A percentile compares a stretch with the other conserved stretches of the same genome.
These are phyloP conservation scores for Pardalotus punctatus DNA, from an alignment of 2,113 vertebrate species.

Conservation along the genomic window DNA sequence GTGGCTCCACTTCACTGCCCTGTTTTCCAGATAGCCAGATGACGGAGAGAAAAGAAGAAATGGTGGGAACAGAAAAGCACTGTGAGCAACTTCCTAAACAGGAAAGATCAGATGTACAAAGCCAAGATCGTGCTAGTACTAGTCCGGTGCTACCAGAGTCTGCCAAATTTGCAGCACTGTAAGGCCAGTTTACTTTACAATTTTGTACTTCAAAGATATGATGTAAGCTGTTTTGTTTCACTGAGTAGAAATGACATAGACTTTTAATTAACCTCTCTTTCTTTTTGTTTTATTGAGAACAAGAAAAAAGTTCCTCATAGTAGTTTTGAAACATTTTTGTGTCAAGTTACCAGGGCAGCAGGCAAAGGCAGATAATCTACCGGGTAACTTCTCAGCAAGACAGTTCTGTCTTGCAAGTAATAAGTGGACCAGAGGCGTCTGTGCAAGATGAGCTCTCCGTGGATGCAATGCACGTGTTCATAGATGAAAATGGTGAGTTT, in stretches of 20 bases:
- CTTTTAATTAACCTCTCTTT: conserved; percentile 63
- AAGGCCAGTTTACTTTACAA: conserved; percentile 61
- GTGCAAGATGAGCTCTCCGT: conserved; percentile 76
- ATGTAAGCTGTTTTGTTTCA: conserved; percentile 50
- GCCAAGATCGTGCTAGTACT: conserved; percentile 60
- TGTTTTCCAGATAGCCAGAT: conserved; percentile 71
- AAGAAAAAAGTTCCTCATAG: conserved; percentile 36
- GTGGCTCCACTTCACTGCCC: conserved; percentile 42
- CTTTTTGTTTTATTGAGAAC: conserved; percentile 65
- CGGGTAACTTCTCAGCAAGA: conserved; percentile 94
- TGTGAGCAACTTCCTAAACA: conserved; percentile 53
- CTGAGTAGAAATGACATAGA: conserved; percentile 48
- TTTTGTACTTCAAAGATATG: conserved; percentile 51
- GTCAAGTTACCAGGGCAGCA: conserved; percentile 89
- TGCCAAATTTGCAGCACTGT: conserved; percentile 72
- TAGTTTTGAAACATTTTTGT: conserved; percentile 62
- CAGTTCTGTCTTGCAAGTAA: conserved; percentile 94
- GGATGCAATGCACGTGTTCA: conserved; percentile 79
- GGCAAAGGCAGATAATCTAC: conserved; percentile 92
- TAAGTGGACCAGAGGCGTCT: conserved; percentile 92
- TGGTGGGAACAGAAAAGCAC: conserved; percentile 60
- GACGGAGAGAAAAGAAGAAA: conserved; percentile 70
- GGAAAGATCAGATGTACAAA: conserved; percentile 67
- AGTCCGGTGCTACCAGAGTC: conserved; percentile 64
- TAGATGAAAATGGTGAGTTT: conserved; percentile 76